Evolutionary conservation across 1,140 invertebrate genomes (phyloP).

Genomic region (Lepidostoma basale): DNA sequence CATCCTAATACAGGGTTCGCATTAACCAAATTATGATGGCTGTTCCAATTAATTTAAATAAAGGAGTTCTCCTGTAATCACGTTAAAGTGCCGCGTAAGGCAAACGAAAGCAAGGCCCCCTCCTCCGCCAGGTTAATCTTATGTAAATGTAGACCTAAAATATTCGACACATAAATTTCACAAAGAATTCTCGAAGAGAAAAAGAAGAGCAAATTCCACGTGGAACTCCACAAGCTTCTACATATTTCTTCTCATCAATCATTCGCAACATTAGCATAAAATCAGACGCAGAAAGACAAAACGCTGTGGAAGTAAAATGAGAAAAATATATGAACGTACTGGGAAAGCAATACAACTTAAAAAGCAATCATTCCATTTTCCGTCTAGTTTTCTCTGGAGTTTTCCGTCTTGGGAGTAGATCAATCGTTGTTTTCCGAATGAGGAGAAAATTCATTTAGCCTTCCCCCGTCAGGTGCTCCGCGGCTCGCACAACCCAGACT

Average conservation of each 20-base stretch:
- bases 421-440: conserved; percentile 11
- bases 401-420: conserved; percentile 1
- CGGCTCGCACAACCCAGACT: too few relatives aligned
- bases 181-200: background rate
- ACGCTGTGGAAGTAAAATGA: conserved; percentile 17
- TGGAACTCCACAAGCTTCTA: background rate
- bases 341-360: conserved; percentile 14
- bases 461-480: conserved; percentile 3
- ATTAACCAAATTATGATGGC: too few relatives aligned
- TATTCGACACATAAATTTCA: conserved; percentile 12
- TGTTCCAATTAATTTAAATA: too few relatives aligned
- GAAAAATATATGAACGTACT: conserved; percentile 6
- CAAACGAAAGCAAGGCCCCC: too few relatives aligned
- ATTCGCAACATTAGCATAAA: conserved; percentile 28
- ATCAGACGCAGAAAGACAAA: conserved; percentile 20
- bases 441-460: conserved; percentile 14
- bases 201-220: background rate
- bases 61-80: too few relatives aligned
- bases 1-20: too few relatives aligned
- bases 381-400: conserved; percentile 9
- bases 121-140: too few relatives aligned
- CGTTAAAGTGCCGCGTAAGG: too few relatives aligned
- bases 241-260: conserved; percentile 20
- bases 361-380: conserved; percentile 17
- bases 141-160: conserved; percentile 1